Evolutionary conservation across 2,888 invertebrate species (phyloP), one percentile per base, ranked within the genome.

Genomic region (Apodemia zela): DNA sequence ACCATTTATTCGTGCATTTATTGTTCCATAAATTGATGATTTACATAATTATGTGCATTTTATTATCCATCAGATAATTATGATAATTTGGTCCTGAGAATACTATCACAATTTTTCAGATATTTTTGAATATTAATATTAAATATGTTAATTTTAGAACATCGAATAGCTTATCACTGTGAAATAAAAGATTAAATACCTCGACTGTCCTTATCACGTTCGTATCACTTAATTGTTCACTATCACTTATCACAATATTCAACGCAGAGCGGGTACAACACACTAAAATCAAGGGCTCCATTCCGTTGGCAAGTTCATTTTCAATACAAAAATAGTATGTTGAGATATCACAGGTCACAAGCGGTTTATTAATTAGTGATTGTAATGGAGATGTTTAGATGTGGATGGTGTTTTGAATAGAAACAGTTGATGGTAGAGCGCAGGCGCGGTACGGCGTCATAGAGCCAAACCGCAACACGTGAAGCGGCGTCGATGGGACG

Each of bases 401-500:
- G 47, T 47, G 42, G 42, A 42, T 42, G 74, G 76, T 76, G 76
- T 77, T 78, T 76, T 73, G 73, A 78, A 76, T 79, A 82, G 77
- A 81, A 83, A 82, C 85, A 85, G 80, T 47, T 47, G 47, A 80
- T 81, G 75, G 76, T 76, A 75, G 75, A 84, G 90, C 89, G 90
- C 89, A 82, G 83, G 78, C 77, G 75, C 71, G 68, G 58, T 62
- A 63, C 62, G 72, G 73, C 45, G 45, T 45, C 74, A 73, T 73
- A 72, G 69, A 71, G 71, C 74, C 75, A 72, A 73, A 75, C 76
- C 79, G 80, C 86, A 78, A 73, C 79, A 87, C 88, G 84, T 85
- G 91, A 86, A 87, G 88, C 89, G 84, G 81, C 89, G 86, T 80
- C 86, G 84, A 81, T 90, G 91, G 92, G 91, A 91, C 90, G 89